Evolutionary conservation across 2,888 invertebrate species (phyloP), one percentile per base, ranked within the genome.

Genomic region (Drosophila kanekoi): DNA sequence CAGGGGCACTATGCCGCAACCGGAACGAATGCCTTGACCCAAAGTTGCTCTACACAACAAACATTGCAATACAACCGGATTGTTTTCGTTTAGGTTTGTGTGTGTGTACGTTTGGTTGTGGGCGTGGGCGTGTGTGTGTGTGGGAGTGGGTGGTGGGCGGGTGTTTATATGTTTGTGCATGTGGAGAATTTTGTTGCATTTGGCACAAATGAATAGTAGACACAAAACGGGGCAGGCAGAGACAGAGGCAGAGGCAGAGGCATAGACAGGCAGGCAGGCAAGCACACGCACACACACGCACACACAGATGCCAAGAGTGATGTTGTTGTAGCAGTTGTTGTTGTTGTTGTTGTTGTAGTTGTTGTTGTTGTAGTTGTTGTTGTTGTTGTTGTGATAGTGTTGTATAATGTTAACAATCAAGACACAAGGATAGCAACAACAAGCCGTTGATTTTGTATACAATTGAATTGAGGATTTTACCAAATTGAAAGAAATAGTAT

Each of bases 1-100:
- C 56, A 92, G 87, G 47, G 92, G 92, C 77, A 92, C 92, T 89
- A 92, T 92, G 87, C 91, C 92, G 87, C 92, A 92, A 89, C 92
- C 92, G 80, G 92, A 92, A 68, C 92, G 92, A 74, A 92, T 92
- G 88, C 92, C 92, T 91, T 92, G 92, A 89, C 92, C 92, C 91
- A 92, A 91, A 79, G 92, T 92, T 86, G 92, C 89, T 91, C 92
- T 92, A 92, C 89, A 91, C 87, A 90, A 84, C 85, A 89, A 89
- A 88, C 79, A 83, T 81, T 72, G 81, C 83, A 83, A 82, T 81
- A 84, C 82, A 84, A 76, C 84, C 82, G 77, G 71, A 77, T 79
- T 81, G 67, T 83, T 79, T 80, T 72, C 58, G 56, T 69, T 53
- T 61, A 23, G 41, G 51, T 54, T 52, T 56, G 38, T 44, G 52